Conservation (phyloP, 2,113 vertebrate species). For the Neotoma lepida region DNA sequence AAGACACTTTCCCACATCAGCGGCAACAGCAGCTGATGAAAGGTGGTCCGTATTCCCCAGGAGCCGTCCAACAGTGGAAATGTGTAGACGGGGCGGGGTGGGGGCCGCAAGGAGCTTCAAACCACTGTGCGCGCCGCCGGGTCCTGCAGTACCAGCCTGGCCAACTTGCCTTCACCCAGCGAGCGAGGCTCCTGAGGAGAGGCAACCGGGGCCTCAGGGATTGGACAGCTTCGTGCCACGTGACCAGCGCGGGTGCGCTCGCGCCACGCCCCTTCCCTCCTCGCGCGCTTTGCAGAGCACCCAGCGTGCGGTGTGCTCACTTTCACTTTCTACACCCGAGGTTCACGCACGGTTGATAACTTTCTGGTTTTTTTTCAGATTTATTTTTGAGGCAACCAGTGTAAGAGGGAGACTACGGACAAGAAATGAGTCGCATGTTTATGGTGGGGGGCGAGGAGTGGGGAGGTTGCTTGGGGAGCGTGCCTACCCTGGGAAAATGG, state of each 20-base stretch:
- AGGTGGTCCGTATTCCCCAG: background rate
- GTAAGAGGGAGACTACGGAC: background rate
- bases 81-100: background rate
- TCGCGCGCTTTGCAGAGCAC: rapidly evolving
- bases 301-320: rapidly evolving
- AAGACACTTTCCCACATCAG: background rate
- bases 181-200: background rate
- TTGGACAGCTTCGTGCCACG: slow-evolving; percentile 43
- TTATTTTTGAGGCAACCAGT: background rate
- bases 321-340: slow-evolving; percentile 70
- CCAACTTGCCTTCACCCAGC: background rate
- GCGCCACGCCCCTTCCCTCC: background rate
- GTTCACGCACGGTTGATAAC: background rate
- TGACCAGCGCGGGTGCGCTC: background rate
- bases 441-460: background rate
- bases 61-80: background rate
- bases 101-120: no score
- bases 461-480: no score
- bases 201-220: background rate
- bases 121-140: rapidly evolving
- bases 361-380: background rate
- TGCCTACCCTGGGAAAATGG: background rate
- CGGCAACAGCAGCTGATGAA: background rate
- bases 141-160: rapidly evolving
- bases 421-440: background rate